These are phyloP conservation scores for Sebastes iracundus DNA, from an alignment of 2,797 vertebrate genomes.

Conservation along the genomic window DNA sequence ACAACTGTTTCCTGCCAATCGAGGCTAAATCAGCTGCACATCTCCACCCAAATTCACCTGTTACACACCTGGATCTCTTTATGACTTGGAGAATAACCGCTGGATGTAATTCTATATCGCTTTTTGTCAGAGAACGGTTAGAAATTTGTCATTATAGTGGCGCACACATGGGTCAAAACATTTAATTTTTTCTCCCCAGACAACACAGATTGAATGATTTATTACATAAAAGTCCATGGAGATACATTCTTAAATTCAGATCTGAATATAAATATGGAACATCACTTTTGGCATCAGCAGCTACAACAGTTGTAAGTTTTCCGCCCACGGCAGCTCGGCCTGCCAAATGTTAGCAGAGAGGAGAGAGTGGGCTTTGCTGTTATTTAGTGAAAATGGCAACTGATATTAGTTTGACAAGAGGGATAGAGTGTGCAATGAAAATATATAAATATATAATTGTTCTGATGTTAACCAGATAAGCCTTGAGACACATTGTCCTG, in stretches of 20 bases:
- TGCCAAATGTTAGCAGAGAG: conserved; percentile 34
- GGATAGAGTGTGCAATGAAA: conserved; percentile 8
- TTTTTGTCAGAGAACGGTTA: not conserved
- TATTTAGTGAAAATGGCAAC: conserved; percentile 21
- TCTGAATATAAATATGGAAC: conserved; percentile 23
- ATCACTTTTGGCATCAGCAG: conserved; percentile 37
- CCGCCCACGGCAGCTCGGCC: conserved; percentile 14
- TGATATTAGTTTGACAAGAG: conserved; percentile 8
- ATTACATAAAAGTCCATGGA: not conserved
- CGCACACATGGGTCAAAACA: not conserved
- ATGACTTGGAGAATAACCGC: not conserved
- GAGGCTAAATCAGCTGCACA: not conserved
- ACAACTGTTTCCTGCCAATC: not conserved
- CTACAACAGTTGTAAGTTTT: conserved; percentile 46
- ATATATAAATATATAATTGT: not conserved
- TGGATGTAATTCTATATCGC: not conserved
- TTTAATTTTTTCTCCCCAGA: not conserved
- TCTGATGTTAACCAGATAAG: not conserved
- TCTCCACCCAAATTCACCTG: conserved; percentile 12
- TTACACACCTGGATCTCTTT: conserved; percentile 26
- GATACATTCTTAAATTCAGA: conserved; percentile 10
- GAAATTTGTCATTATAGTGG: not conserved
- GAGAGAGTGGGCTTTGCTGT: conserved; percentile 1
- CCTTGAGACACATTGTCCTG: not conserved
- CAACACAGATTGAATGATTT: conserved; percentile 18